Percentiles rank a stretch among this genome's conserved stretches.
Conservation (phyloP, 2,113 vertebrate species). For the Casuarius casuarius region DNA sequence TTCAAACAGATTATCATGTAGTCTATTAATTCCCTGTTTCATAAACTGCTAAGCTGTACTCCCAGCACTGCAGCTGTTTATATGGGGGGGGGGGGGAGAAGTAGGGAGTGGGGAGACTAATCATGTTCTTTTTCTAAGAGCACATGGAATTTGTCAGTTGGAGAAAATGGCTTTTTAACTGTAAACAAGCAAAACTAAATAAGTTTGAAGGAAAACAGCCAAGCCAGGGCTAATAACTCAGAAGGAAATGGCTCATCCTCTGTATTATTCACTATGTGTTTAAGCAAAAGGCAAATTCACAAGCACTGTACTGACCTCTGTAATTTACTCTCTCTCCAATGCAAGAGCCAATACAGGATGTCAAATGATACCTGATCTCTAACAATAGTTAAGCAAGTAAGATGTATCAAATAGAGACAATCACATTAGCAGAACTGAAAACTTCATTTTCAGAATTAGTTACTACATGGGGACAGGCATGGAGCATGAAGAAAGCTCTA, state of each 20-base stretch:
- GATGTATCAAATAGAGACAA: neutral
- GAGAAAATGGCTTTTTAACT: neutral
- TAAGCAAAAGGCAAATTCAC: neutral
- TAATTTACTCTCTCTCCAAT: neutral
- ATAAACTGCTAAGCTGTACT: neutral
- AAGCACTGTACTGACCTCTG: neutral
- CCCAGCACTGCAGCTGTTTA: neutral
- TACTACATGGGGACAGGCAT: neutral
- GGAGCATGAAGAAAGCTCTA: neutral
- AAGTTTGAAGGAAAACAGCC: neutral
- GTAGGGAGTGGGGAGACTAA: neutral
- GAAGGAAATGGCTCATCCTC: neutral
- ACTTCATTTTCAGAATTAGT: neutral
- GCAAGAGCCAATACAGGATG: neutral
- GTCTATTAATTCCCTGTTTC: neutral
- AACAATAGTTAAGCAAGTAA: neutral
- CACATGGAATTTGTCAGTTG: neutral
- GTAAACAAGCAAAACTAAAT: neutral
- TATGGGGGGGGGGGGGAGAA: neutral
- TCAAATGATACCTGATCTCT: neutral
- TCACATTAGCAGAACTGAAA: neutral
- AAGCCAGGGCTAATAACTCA: neutral
- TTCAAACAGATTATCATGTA: neutral
- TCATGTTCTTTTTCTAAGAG: neutral
- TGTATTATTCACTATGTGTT: neutral